A percentile compares a stretch with the other conserved stretches of the same genome.
These are phyloP conservation scores for Megaleporinus macrocephalus DNA, from an alignment of 2,113 vertebrate species.

Conservation along the genomic window DNA sequence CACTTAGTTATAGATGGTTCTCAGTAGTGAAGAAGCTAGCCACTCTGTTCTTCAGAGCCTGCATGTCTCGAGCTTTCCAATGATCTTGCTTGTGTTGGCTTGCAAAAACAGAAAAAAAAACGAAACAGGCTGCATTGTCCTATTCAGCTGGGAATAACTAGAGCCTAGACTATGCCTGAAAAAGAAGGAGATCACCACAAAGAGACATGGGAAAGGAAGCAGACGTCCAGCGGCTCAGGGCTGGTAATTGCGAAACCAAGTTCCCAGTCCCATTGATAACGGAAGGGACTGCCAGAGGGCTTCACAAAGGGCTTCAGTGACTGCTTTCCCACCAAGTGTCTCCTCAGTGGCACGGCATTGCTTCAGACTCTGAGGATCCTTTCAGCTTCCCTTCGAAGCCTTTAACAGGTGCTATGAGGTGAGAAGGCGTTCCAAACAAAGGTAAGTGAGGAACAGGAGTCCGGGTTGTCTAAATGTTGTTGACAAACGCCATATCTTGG, in stretches of 20 bases:
- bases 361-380: not conserved
- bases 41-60: not conserved
- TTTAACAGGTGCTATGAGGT: not conserved
- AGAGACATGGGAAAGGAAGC: constrained; percentile 77
- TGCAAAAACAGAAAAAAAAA: not conserved
- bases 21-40: not conserved
- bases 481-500: not conserved
- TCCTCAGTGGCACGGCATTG: not conserved
- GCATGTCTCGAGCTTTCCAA: not conserved
- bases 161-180: constrained; percentile 37
- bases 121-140: constrained; percentile 11
- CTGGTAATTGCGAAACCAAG: constrained; percentile 65
- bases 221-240: constrained; percentile 53
- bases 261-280: constrained; percentile 59
- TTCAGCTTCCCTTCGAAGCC: not conserved
- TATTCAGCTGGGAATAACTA: constrained; percentile 37
- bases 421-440: not conserved
- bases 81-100: not conserved
- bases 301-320: constrained; percentile 40
- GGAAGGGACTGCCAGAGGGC: constrained; percentile 52
- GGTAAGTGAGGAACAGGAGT: constrained; percentile 26
- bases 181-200: constrained; percentile 56
- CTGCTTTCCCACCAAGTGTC: not conserved
- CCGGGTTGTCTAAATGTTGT: not conserved
- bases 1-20: not conserved